phyloP scores from a whole-genome alignment of 2,797 vertebrate genomes.

The Eulemur mongoz region DNA sequence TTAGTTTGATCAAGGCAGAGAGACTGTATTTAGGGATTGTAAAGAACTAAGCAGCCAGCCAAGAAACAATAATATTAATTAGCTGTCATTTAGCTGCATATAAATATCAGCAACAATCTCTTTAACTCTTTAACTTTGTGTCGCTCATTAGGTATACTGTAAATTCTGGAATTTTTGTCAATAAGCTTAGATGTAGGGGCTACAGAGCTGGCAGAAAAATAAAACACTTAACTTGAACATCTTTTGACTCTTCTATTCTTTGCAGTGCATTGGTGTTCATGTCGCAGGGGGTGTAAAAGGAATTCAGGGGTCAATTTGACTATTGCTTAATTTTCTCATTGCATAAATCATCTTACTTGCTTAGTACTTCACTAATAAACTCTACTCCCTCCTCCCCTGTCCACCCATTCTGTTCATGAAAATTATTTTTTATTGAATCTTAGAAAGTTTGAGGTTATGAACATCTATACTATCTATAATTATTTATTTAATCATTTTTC shows the following conservation, averaged over 20 bases:
- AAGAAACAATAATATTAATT: not conserved
- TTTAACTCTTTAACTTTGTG: not conserved
- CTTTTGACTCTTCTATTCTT: not conserved
- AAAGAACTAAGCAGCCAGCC: not conserved
- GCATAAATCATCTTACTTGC: not conserved
- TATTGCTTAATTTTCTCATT: not conserved
- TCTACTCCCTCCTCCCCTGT: not conserved
- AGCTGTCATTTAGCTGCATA: not conserved
- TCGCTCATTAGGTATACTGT: not conserved
- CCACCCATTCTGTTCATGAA: accelerated
- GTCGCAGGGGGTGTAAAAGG: not conserved
- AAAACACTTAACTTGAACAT: not conserved
- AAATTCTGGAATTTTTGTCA: not conserved
- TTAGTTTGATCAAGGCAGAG: not conserved
- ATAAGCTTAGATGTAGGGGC: not conserved
- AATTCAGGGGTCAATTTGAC: not conserved
- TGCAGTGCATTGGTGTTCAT: not conserved
- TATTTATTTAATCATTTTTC: not conserved
- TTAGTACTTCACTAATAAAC: not conserved
- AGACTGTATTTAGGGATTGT: not conserved
- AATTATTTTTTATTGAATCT: not conserved
- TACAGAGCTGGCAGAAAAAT: not conserved
- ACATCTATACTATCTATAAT: not conserved
- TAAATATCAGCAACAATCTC: not conserved
- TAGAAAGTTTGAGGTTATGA: not conserved